Evolutionary conservation across 2,888 invertebrate species (phyloP).

Genomic region (Villa cingulata): DNA sequence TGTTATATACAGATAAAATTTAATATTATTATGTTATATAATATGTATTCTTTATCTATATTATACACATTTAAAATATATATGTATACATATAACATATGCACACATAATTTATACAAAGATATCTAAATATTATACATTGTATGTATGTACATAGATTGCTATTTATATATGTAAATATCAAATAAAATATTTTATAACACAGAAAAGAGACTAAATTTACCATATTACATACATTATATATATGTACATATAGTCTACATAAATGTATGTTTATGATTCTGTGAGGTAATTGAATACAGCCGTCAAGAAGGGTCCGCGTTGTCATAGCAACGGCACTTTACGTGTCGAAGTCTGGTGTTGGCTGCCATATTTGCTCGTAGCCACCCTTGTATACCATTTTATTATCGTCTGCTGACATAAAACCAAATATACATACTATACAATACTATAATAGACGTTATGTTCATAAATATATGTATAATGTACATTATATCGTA

Average conservation of each 20-base stretch:
- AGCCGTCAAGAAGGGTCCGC: slow-evolving; percentile 19
- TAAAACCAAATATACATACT: too few relatives aligned
- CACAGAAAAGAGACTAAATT: neutral
- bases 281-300: slow-evolving; percentile 9
- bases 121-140: too few relatives aligned
- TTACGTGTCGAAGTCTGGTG: slow-evolving; percentile 36
- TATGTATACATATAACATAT: too few relatives aligned
- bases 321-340: slow-evolving; percentile 36
- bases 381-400: slow-evolving; percentile 18
- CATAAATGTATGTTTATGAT: neutral
- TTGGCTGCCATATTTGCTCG: slow-evolving; percentile 37
- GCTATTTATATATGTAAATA: too few relatives aligned
- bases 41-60: too few relatives aligned
- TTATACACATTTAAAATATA: too few relatives aligned
- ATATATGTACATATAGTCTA: neutral
- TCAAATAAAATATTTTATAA: too few relatives aligned
- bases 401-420: slow-evolving; percentile 1
- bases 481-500: too few relatives aligned
- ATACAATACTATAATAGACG: too few relatives aligned
- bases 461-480: too few relatives aligned
- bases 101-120: neutral
- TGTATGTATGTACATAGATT: neutral
- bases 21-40: too few relatives aligned
- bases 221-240: neutral
- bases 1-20: too few relatives aligned